Evolutionary conservation across 2,888 invertebrate species (phyloP).

Genomic region (Rhopalosiphum nymphaeae): DNA sequence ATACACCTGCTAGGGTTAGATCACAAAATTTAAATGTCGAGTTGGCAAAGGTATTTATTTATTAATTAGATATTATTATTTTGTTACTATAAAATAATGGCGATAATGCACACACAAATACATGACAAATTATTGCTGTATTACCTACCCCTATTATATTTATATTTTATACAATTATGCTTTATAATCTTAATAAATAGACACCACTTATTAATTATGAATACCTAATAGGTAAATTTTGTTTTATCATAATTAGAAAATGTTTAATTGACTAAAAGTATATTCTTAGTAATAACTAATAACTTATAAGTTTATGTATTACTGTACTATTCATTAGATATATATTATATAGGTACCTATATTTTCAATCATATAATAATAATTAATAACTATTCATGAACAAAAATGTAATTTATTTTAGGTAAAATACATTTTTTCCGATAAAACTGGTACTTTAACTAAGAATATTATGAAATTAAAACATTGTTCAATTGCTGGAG

Average conservation of each 20-base stretch:
- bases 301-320: not conserved
- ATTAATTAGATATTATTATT: conserved; percentile 3
- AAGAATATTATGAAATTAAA: conserved; percentile 98
- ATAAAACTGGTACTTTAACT: conserved; percentile 97
- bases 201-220: not conserved
- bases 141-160: not conserved
- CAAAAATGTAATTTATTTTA: conserved; percentile 67
- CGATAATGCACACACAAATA: not conserved
- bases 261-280: not conserved
- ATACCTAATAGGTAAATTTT: not conserved
- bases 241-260: not conserved
- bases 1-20: conserved; percentile 88
- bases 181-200: not conserved
- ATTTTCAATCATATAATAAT: not conserved
- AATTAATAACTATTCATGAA: not conserved
- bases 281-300: not conserved
- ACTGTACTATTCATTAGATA: not conserved
- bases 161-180: not conserved
- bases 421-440: conserved; percentile 93
- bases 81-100: not conserved
- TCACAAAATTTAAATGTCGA: conserved; percentile 98
- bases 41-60: conserved; percentile 83
- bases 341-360: not conserved
- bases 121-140: not conserved
- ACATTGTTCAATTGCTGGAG: conserved; percentile 88